Conservation (phyloP, 2,888 invertebrate species). For the Euphydryas editha region DNA sequence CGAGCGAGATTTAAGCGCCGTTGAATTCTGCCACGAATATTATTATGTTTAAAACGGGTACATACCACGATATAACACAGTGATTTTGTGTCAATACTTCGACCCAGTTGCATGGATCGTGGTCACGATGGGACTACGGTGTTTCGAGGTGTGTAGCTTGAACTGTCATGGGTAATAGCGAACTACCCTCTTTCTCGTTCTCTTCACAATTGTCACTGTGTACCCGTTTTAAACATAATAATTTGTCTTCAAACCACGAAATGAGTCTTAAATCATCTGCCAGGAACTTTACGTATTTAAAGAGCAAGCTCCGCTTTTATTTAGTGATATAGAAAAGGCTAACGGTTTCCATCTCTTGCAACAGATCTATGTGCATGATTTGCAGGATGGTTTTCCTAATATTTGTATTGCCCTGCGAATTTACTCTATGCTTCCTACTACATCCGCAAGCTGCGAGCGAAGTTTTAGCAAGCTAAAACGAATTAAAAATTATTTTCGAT, state of each 20-base stretch:
- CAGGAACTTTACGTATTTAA: constrained; percentile 45
- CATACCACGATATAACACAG: no score
- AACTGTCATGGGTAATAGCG: no score
- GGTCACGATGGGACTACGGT: no score
- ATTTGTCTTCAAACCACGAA: no score
- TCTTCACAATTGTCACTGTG: no score
- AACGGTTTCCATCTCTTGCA: constrained; percentile 22
- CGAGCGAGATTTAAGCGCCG: constrained; percentile 43
- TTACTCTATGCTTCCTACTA: constrained; percentile 45
- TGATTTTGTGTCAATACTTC: no score
- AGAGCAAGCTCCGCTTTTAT: constrained; percentile 44
- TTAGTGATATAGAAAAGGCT: constrained; percentile 38
- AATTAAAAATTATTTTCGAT: constrained; percentile 40
- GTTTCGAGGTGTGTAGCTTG: no score
- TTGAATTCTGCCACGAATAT: constrained; percentile 47
- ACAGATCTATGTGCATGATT: constrained; percentile 41
- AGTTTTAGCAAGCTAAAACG: constrained; percentile 46
- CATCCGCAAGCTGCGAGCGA: constrained; percentile 46
- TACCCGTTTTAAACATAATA: no score
- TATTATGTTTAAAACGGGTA: no score
- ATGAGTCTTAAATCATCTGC: no score
- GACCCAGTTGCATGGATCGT: no score
- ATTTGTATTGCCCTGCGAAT: constrained; percentile 40
- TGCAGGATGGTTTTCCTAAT: constrained; percentile 39
- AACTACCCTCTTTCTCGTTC: no score